phyloP scores from a whole-genome alignment of 2,113 vertebrate species.

The Enhydra lutris region DNA sequence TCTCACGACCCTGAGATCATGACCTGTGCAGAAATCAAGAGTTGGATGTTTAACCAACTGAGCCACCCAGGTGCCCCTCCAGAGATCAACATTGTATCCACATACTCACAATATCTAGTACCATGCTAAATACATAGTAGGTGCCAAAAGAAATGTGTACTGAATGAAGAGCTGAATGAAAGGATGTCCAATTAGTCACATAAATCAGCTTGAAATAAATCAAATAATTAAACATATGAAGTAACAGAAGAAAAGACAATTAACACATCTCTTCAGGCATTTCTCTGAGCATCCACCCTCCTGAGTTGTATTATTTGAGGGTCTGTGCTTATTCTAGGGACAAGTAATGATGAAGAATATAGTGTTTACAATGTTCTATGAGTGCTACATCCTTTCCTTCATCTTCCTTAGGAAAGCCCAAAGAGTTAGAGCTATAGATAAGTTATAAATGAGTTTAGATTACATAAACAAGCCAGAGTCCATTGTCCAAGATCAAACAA shows the following conservation, averaged over 20 bases:
- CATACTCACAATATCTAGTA: neutral
- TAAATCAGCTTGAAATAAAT: neutral
- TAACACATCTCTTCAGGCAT: neutral
- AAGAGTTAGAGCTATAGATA: neutral
- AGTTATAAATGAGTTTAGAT: neutral
- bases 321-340: neutral
- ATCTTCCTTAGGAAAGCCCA: neutral
- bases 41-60: neutral
- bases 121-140: neutral
- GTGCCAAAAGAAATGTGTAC: neutral
- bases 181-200: rapidly evolving
- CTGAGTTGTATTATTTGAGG: neutral
- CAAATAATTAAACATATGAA: neutral
- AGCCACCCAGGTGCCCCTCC: neutral
- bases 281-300: neutral
- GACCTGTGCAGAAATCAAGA: neutral
- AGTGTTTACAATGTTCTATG: neutral
- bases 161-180: neutral
- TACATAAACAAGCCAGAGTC: neutral
- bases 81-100: neutral
- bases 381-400: neutral
- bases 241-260: neutral
- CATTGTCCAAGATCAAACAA: neutral
- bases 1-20: neutral
- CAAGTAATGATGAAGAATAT: neutral